A percentile compares a stretch with the other conserved stretches of the same genome.
Conservation (phyloP, 2,797 vertebrate genomes). For the Phrynocephalus guinanensis region DNA sequence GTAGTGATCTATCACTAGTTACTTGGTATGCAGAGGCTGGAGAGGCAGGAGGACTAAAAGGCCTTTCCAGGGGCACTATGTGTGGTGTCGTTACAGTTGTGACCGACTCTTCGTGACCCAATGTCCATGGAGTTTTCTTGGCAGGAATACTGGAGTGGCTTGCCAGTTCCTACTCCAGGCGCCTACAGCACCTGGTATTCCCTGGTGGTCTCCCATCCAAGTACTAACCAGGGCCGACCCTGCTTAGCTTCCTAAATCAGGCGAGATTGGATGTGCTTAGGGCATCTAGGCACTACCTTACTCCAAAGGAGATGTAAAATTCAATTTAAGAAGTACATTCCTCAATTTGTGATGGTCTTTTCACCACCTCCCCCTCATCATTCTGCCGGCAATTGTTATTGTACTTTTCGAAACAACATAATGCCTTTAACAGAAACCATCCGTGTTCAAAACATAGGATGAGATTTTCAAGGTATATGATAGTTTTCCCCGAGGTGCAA, state of each 20-base stretch:
- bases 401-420: neutral
- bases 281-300: neutral
- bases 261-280: too few species aligned
- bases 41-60: neutral
- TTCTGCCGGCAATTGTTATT: neutral
- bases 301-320: neutral
- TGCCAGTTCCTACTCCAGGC: too few species aligned
- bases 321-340: neutral
- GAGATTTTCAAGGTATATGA: neutral
- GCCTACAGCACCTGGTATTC: too few species aligned
- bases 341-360: neutral
- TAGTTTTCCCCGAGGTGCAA: neutral
- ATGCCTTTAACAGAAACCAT: neutral
- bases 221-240: too few species aligned
- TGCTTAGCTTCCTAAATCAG: too few species aligned
- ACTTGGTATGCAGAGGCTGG: neutral
- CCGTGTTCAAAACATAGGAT: neutral
- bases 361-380: neutral
- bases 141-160: too few species aligned
- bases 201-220: too few species aligned
- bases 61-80: too few species aligned
- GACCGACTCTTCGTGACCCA: too few species aligned
- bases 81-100: too few species aligned
- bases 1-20: neutral
- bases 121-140: too few species aligned